A percentile compares a stretch with the other conserved stretches of the same genome.
Evolutionary conservation across 2,113 vertebrate species (phyloP).

Genomic region (Pygoscelis antarcticus): DNA sequence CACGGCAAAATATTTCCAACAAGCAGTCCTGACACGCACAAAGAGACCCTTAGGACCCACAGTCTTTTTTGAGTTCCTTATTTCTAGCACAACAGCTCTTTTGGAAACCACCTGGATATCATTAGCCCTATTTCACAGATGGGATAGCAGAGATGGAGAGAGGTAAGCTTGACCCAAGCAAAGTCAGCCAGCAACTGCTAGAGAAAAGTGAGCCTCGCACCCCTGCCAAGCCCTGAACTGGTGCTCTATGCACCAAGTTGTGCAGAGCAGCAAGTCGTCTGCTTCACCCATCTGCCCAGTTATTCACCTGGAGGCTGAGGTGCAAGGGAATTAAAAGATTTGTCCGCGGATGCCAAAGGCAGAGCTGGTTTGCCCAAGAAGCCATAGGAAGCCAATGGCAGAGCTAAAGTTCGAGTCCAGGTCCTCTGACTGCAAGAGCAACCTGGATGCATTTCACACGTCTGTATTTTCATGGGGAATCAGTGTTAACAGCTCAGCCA

Average conservation of each 20-base stretch:
- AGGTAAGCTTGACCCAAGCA: background rate
- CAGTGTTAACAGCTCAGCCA: background rate
- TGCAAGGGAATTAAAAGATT: background rate
- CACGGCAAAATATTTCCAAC: background rate
- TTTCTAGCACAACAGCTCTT: background rate
- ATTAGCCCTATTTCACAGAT: background rate
- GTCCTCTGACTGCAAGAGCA: background rate
- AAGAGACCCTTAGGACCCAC: background rate
- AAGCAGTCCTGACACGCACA: background rate
- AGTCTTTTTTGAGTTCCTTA: background rate
- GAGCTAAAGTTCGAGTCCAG: background rate
- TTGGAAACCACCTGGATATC: background rate
- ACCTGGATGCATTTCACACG: background rate
- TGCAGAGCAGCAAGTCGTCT: background rate
- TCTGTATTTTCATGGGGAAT: background rate
- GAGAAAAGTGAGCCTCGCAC: background rate
- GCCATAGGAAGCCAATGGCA: background rate
- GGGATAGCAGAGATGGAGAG: background rate
- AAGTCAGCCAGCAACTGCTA: background rate
- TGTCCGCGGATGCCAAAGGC: background rate
- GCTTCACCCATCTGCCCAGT: background rate
- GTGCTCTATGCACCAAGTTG: background rate
- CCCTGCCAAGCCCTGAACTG: background rate
- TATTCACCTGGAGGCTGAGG: background rate
- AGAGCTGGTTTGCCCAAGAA: background rate